A percentile compares a stretch with the other conserved stretches of the same genome.
phyloP scores from a whole-genome alignment of 2,888 invertebrate genomes.

The Pristionchus exspectatus region DNA sequence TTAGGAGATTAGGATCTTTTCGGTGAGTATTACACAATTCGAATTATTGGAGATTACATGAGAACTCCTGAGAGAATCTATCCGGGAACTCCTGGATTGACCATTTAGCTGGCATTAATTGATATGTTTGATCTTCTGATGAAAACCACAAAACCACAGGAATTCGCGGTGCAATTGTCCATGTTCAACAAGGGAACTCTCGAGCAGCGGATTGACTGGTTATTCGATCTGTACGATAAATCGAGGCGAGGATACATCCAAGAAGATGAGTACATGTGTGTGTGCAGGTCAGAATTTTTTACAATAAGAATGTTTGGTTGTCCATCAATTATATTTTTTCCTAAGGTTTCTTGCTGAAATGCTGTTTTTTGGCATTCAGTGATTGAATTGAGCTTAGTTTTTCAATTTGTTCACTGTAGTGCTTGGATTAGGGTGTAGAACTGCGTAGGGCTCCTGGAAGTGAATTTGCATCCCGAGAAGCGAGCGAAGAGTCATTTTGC shows the following conservation, averaged over 20 bases:
- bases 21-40: too few relatives aligned
- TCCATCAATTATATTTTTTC: not conserved
- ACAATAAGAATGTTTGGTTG: too few relatives aligned
- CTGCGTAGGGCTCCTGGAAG: too few relatives aligned
- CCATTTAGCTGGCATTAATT: too few relatives aligned
- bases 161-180: constrained; percentile 58
- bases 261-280: constrained; percentile 60
- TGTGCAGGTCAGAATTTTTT: constrained; percentile 55
- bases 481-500: too few relatives aligned
- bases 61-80: not conserved
- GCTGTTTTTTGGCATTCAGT: too few relatives aligned
- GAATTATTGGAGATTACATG: too few relatives aligned
- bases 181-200: constrained; percentile 60
- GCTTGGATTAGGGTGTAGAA: not conserved
- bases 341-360: not conserved
- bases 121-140: too few relatives aligned
- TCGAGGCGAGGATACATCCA: constrained; percentile 57
- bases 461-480: too few relatives aligned
- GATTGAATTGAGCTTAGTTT: not conserved
- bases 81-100: not conserved
- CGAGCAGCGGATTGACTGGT: constrained; percentile 60
- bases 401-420: not conserved
- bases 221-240: constrained; percentile 60
- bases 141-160: constrained; percentile 48
- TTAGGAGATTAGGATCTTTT: too few relatives aligned